These are phyloP conservation scores for Chloropsis cyanopogon DNA, from an alignment of 2,113 vertebrate species.

Conservation along the genomic window DNA sequence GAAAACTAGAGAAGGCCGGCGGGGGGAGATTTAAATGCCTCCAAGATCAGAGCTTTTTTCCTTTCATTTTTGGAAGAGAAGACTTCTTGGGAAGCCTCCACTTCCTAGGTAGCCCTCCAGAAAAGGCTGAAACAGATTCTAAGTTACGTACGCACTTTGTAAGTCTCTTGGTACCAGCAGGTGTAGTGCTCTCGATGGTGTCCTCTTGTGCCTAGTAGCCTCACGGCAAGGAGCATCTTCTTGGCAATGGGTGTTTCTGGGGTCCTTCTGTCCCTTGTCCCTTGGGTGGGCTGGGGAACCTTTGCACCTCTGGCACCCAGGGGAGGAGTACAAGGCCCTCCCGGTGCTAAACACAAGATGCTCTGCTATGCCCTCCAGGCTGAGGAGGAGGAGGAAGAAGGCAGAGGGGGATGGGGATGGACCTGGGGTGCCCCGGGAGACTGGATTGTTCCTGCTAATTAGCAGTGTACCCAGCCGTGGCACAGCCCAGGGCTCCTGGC, in stretches of 20 bases:
- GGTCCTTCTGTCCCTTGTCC: background rate
- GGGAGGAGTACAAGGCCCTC: background rate
- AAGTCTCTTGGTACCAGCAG: background rate
- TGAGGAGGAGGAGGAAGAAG: background rate
- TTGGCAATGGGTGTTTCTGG: background rate
- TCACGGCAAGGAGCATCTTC: background rate
- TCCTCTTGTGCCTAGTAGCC: background rate
- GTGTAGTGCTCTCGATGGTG: background rate
- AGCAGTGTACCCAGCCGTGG: background rate
- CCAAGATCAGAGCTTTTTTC: background rate
- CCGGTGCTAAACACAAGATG: background rate
- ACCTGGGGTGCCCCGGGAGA: background rate
- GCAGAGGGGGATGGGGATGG: background rate
- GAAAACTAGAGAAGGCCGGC: background rate
- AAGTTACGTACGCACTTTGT: background rate
- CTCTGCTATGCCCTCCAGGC: background rate
- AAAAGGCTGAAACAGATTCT: background rate
- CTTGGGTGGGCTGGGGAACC: background rate
- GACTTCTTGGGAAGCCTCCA: background rate
- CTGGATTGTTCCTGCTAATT: constrained; percentile 36
- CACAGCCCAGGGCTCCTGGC: background rate
- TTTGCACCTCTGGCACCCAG: background rate
- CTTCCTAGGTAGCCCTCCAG: background rate
- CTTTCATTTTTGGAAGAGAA: background rate
- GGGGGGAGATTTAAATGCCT: background rate